Base-by-base conservation (phyloP, 2,888 invertebrate genomes). In the Plagodis pulveraria region DNA sequence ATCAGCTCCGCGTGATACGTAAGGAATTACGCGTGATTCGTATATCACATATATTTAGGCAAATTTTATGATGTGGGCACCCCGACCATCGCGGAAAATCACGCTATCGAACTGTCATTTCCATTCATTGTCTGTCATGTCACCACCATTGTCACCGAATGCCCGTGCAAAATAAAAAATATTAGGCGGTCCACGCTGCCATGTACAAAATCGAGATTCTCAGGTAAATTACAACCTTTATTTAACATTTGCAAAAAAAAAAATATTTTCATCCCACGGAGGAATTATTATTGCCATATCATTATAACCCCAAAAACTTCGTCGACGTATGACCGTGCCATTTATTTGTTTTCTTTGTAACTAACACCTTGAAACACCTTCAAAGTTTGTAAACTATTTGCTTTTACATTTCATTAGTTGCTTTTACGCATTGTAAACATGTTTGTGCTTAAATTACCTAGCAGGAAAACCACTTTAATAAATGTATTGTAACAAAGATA, bases 141-240 rank as follows among this genome's bases (percentile, higher is more conserved):
- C 90, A 80, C 55, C 75, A 55, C 72, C 81, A 78, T 86, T 87
- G 87, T 89, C 89, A 87, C 80, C 83, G 70, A 76, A 77, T 85
- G 91, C 89, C 91, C 91, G 91, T 91, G 90, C 90, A 79, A 81
- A 73, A 77, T 76, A 79, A 80, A 79, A 85, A 80, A 71, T 81
- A 81, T 81, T 79, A 82, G 87, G 88, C 89, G 85, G 85, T 83
- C 73, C 68, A 69, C 75, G 79, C 91, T 91, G 89, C 91, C 89
- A 91, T 91, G 91, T 89, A 90, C 89, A 91, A 91, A 91, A 81
- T 87, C 90, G 89, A 89, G 90, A 88, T 75, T 78, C 77, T 67
- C 83, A 91, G 91, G 91, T 91, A 84, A 83, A 66, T 74, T 67
- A 11, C 36, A 40, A 41, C 22, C 45, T 49, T 53, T 47, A 65